Evolutionary conservation across 2,797 vertebrate genomes (phyloP).

Genomic region (Sebastes vulpes): DNA sequence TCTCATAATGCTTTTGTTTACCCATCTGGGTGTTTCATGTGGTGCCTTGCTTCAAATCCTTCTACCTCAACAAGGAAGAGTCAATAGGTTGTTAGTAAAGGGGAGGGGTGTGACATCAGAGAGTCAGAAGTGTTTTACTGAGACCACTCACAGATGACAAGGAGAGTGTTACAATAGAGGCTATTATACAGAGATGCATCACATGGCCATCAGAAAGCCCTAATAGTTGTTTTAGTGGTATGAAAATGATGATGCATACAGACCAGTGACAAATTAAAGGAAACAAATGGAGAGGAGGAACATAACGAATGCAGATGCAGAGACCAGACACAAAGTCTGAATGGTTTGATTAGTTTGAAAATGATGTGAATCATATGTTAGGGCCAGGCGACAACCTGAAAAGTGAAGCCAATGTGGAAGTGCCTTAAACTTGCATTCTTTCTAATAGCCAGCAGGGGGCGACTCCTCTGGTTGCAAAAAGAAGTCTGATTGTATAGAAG

Average conservation of each 20-base stretch:
- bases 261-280: slow-evolving; percentile 11
- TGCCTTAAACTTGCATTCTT: no score
- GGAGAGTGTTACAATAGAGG: slow-evolving; percentile 28
- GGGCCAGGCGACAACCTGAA: background rate
- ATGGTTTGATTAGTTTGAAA: slow-evolving; percentile 34
- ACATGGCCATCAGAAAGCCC: background rate
- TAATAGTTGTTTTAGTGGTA: slow-evolving; percentile 15
- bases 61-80: slow-evolving; percentile 53
- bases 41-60: slow-evolving; percentile 38
- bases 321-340: background rate
- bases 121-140: slow-evolving; percentile 35
- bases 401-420: fast-evolving
- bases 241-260: slow-evolving; percentile 15
- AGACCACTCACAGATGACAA: slow-evolving; percentile 43
- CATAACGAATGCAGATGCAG: slow-evolving; percentile 36
- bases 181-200: slow-evolving; percentile 18
- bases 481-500: background rate
- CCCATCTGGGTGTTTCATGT: slow-evolving; percentile 2
- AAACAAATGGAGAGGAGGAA: background rate
- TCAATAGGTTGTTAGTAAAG: slow-evolving; percentile 63
- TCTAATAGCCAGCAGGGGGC: fast-evolving
- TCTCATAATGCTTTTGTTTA: slow-evolving; percentile 58
- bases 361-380: slow-evolving; percentile 25
- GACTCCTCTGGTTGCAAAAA: background rate
- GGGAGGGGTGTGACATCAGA: slow-evolving; percentile 36